Evolutionary conservation across 2,113 vertebrate species (phyloP).

Genomic region (Camelus bactrianus): DNA sequence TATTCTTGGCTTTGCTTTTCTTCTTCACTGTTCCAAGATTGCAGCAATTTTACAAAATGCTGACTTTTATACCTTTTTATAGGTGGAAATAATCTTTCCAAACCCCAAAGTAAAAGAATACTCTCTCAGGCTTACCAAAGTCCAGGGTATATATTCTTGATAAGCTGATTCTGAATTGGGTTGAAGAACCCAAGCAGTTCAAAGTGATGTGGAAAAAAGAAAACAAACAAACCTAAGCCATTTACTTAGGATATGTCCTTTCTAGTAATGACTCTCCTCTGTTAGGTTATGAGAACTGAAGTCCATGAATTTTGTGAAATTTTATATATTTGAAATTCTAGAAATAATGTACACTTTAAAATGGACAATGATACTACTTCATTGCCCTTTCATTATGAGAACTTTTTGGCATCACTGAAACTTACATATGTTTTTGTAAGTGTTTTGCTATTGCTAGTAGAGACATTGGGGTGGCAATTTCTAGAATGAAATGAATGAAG

Average conservation of each 20-base stretch:
- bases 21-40: neutral
- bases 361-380: neutral
- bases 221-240: neutral
- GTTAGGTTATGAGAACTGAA: neutral
- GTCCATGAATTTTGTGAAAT: neutral
- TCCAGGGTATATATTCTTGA: neutral
- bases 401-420: neutral
- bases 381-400: neutral
- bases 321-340: neutral
- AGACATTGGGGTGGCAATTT: neutral
- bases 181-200: neutral
- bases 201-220: neutral
- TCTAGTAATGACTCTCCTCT: neutral
- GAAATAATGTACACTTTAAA: neutral
- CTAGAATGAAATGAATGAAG: neutral
- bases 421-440: neutral
- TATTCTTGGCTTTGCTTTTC: constrained; percentile 12
- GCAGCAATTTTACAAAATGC: neutral
- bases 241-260: neutral
- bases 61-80: neutral
- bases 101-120: neutral
- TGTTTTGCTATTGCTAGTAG: neutral
- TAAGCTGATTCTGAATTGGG: neutral
- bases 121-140: neutral
- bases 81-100: neutral